Evolutionary conservation across 2,888 invertebrate genomes (phyloP), one percentile per base, ranked within the genome.

Genomic region (Drosophila recens): DNA sequence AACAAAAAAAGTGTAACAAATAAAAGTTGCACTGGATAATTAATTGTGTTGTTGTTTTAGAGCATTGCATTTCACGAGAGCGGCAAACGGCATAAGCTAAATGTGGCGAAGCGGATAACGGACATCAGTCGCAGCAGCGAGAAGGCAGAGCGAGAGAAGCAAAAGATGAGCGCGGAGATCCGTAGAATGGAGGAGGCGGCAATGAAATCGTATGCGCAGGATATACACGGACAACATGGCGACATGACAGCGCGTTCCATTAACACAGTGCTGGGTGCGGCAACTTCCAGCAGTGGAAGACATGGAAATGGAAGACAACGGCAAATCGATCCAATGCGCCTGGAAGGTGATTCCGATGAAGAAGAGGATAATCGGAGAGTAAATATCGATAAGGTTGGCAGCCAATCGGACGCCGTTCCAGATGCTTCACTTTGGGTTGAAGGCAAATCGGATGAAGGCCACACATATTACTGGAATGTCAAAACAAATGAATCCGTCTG

Each of bases 61-160:
- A 98, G 98, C 90, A 95, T 98, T 88, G 96, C 98, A 75, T 98
- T 98, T 90, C 98, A 99, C 92, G 98, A 98, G 93, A 96, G 96
- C 93, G 98, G 98, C 6, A 97, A 97, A 90, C 94, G 96, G 34
- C 98, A 99, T 93, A 97, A 98, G 91, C 96, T 97, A 91, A 98
- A 96, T 95, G 98, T 98, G 33, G 95, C 96, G 67, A 97, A 97
- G 90, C 95, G 96, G 72, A 95, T 99, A 75, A 95, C 96, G 75
- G 96, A 96, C 79, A 97, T 98, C 72, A 95, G 96, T 71, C 97
- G 97, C 90, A 96, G 96, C 88, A 97, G 97, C 91, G 94, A 95
- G 4, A 96, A 96, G 85, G 95, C 97, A 58, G 96, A 96, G 71
- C 96, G 96, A 88, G 95, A 96, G 77, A 95, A 96, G 75, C 94